These are phyloP conservation scores for Drosophila borealis DNA, from an alignment of 2,888 invertebrate genomes.

Conservation along the genomic window DNA sequence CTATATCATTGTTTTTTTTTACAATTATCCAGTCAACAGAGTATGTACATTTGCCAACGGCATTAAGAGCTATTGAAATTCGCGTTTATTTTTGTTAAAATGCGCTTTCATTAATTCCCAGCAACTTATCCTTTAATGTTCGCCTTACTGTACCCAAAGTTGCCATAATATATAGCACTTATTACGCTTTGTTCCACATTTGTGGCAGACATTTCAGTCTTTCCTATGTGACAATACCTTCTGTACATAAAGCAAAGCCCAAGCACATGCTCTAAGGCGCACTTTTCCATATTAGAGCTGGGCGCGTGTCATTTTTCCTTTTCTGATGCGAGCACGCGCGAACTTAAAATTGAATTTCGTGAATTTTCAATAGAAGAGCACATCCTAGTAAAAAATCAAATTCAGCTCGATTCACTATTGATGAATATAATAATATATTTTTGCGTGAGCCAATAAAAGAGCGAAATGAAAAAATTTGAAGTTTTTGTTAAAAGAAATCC, in stretches of 20 bases:
- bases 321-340: neutral
- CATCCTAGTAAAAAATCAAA: neutral
- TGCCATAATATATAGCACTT: conserved; percentile 11
- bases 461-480: no score
- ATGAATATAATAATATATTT: neutral
- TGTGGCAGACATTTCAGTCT: conserved; percentile 23
- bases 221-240: conserved; percentile 7
- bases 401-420: neutral
- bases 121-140: conserved; percentile 4
- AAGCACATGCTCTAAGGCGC: conserved; percentile 57
- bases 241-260: conserved; percentile 32
- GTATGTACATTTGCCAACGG: neutral
- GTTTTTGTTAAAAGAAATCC: no score
- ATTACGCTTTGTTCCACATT: conserved; percentile 15
- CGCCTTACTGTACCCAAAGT: conserved; percentile 3
- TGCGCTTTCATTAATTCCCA: neutral
- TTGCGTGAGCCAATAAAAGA: neutral
- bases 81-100: neutral
- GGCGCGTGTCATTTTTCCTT: neutral
- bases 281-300: conserved; percentile 33
- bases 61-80: neutral
- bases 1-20: conserved; percentile 66
- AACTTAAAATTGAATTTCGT: neutral
- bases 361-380: no score
- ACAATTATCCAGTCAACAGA: conserved; percentile 64